phyloP scores from a whole-genome alignment of 2,113 vertebrate genomes.

The Lepidiolamprologus cunningtoni region DNA sequence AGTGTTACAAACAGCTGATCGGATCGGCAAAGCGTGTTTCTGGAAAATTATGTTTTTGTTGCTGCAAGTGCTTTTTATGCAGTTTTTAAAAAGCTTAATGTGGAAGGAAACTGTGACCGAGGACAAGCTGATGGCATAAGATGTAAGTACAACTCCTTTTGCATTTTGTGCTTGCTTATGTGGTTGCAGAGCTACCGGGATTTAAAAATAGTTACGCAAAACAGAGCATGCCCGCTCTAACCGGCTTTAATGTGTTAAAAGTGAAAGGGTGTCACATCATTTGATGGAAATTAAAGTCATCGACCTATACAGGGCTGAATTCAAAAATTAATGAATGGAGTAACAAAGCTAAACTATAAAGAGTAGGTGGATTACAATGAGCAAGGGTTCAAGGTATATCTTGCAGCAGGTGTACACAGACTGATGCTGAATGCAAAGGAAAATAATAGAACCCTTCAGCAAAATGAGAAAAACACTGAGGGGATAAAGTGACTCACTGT shows the following conservation, averaged over 20 bases:
- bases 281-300: not conserved
- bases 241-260: fast-evolving
- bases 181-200: no score
- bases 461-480: not conserved
- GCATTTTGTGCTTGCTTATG: no score
- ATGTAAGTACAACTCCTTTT: no score
- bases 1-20: no score
- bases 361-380: not conserved
- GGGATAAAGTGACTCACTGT: not conserved
- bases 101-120: no score
- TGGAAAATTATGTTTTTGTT: no score
- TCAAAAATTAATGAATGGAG: not conserved
- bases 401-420: not conserved
- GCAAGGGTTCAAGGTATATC: not conserved
- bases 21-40: fast-evolving
- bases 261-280: not conserved
- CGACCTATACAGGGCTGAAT: not conserved
- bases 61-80: no score
- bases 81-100: fast-evolving
- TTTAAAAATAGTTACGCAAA: no score
- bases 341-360: not conserved
- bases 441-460: not conserved
- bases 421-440: not conserved
- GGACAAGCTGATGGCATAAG: no score
- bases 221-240: fast-evolving